Evolutionary conservation across 2,113 vertebrate species (phyloP).

Genomic region (Gobiocypris rarus): DNA sequence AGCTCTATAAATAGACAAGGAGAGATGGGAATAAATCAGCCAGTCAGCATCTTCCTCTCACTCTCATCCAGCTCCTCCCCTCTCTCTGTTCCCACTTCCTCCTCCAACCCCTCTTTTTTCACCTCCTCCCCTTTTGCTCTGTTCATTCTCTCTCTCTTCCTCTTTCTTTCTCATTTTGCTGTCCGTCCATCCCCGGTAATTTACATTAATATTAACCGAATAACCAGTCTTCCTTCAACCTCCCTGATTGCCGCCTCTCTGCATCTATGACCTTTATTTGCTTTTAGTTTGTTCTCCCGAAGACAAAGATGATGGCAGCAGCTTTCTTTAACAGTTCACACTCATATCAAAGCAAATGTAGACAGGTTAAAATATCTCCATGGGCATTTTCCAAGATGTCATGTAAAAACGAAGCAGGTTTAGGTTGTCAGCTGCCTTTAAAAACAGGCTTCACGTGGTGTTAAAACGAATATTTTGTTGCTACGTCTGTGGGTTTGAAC

Average conservation of each 20-base stretch:
- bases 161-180: slow-evolving; percentile 6
- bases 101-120: not conserved
- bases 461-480: not conserved
- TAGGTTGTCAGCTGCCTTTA: not conserved
- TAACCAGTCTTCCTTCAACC: not conserved
- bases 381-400: not conserved
- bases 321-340: not conserved
- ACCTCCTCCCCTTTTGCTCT: slow-evolving; percentile 10
- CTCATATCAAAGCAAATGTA: not conserved
- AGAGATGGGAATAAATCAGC: slow-evolving; percentile 57
- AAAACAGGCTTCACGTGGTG: not conserved
- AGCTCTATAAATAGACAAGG: slow-evolving; percentile 58
- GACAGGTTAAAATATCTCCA: not conserved
- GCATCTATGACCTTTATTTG: not conserved
- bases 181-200: not conserved
- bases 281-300: not conserved
- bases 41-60: slow-evolving; percentile 57
- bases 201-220: slow-evolving; percentile 20
- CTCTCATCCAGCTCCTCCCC: slow-evolving; percentile 36
- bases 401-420: not conserved
- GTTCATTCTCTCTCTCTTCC: not conserved
- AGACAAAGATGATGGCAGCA: not conserved
- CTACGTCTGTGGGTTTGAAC: not conserved
- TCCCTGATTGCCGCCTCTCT: not conserved
- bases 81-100: slow-evolving; percentile 16